Percentiles rank a stretch among this genome's conserved stretches.
Conservation (phyloP, 2,888 invertebrate species). For the Marasmarcha lunaedactyla region DNA sequence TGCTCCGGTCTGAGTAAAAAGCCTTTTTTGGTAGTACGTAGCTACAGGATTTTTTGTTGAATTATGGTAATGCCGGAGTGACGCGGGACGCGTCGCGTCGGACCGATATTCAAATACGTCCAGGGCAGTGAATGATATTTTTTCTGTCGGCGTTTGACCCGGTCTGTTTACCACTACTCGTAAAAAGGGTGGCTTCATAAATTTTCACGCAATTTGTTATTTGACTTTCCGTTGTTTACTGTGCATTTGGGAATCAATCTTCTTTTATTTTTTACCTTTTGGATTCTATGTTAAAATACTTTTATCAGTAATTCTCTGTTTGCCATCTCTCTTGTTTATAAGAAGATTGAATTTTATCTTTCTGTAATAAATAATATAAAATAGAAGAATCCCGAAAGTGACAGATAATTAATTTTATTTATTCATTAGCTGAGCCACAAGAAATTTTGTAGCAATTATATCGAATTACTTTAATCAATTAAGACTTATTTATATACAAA, state of each 20-base stretch:
- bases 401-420: conserved; percentile 30
- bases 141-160: conserved; percentile 31
- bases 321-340: too few species aligned
- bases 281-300: too few species aligned
- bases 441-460: conserved; percentile 28
- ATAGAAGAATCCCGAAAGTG: conserved; percentile 1
- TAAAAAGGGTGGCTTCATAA: conserved; percentile 25
- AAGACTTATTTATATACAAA: conserved; percentile 5
- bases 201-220: conserved; percentile 19
- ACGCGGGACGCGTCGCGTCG: conserved; percentile 38
- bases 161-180: conserved; percentile 27
- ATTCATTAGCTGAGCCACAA: conserved; percentile 24
- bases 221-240: conserved; percentile 9
- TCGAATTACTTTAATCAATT: conserved; percentile 31
- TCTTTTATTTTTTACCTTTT: conserved; percentile 3
- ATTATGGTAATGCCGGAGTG: conserved; percentile 59
- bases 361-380: neutral
- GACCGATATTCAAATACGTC: conserved; percentile 57
- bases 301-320: too few species aligned
- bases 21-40: conserved; percentile 31
- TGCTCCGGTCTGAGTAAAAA: conserved; percentile 44
- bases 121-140: conserved; percentile 28
- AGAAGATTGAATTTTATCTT: too few species aligned
- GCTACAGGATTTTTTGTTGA: conserved; percentile 46
- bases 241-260: neutral